phyloP scores from a whole-genome alignment of 2,888 invertebrate genomes.

The Acheta domesticus region DNA sequence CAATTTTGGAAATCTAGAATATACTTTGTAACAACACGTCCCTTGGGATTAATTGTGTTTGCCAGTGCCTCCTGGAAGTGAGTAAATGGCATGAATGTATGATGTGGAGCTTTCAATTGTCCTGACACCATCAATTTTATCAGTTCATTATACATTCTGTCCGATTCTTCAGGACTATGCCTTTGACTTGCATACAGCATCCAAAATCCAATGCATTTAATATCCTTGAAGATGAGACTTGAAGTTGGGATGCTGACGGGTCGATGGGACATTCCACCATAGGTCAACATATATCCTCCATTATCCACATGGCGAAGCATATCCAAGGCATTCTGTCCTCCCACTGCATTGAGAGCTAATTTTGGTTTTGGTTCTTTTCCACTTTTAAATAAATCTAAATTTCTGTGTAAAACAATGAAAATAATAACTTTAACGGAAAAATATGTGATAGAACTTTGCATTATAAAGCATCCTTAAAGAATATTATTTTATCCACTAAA shows the following conservation, averaged over 20 bases:
- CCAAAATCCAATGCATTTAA: constrained; percentile 80
- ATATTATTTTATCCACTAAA: too few relatives aligned
- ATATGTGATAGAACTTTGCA: too few relatives aligned
- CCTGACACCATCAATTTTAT: constrained; percentile 65
- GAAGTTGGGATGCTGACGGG: constrained; percentile 80
- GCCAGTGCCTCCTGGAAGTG: constrained; percentile 71
- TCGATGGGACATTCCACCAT: constrained; percentile 90
- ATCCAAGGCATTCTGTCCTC: constrained; percentile 84
- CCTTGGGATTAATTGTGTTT: constrained; percentile 64
- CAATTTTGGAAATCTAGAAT: constrained; percentile 55
- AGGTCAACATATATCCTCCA: constrained; percentile 81
- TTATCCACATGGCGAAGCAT: constrained; percentile 69
- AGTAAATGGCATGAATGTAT: constrained; percentile 62
- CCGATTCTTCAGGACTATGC: constrained; percentile 70
- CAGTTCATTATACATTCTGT: constrained; percentile 73
- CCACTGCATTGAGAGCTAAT: constrained; percentile 90
- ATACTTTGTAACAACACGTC: constrained; percentile 76
- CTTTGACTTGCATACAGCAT: constrained; percentile 57
- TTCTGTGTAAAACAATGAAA: background rate
- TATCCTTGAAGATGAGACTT: constrained; percentile 78
- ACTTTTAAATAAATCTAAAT: constrained; percentile 55
- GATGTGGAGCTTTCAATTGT: constrained; percentile 68
- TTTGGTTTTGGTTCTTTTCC: constrained; percentile 63
- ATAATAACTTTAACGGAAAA: too few relatives aligned
- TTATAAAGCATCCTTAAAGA: too few relatives aligned